Base-by-base conservation (phyloP, 2,888 invertebrate species). In the Dynastes hyllus region DNA sequence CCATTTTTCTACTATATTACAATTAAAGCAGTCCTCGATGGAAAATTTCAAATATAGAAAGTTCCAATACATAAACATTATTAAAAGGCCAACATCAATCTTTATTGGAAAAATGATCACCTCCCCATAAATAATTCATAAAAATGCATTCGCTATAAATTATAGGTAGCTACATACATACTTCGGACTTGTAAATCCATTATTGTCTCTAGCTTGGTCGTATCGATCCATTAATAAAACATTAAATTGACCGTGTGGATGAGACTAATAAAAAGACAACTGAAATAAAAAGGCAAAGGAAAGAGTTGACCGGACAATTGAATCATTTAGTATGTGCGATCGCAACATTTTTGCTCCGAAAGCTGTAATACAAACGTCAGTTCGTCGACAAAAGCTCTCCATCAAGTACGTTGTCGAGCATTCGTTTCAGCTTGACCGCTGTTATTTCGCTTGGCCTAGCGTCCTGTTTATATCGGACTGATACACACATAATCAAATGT, bases 291-390 rank as follows among this genome's bases (percentile, higher is more conserved):
- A 63, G 45, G 50, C 22, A 45, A 5, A 32, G 61, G 50, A 75
- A 75, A 71, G 71, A 71, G 71, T 16, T 27, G 40, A 75, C 73
- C 45, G 73, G 37, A 75, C 73, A 75, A 75, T 75, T 75, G 73
- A 75, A 75, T 75, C 73, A 75, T 75, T 75, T 75, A 75, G 73
- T 75, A 75, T 75, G 73, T 75, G 73, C 73, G 61, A 75, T 75
- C 73, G 73, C 45, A 61, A 75, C 73, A 75, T 75, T 75, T 75
- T 75, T 75, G 73, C 73, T 75, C 73, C 22, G 73, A 75, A 75
- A 75, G 73, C 73, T 75, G 73, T 75, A 75, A 75, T 75, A 75
- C 73, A 75, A 75, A 75, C 73, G 73, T 75, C 73, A 63, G 45
- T 6, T 61, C 37, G 73, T 75, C 73, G 73, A 75, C 73, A 75